These are phyloP conservation scores for Andrena cerasifolii DNA, from an alignment of 1,140 invertebrate genomes.

Conservation along the genomic window DNA sequence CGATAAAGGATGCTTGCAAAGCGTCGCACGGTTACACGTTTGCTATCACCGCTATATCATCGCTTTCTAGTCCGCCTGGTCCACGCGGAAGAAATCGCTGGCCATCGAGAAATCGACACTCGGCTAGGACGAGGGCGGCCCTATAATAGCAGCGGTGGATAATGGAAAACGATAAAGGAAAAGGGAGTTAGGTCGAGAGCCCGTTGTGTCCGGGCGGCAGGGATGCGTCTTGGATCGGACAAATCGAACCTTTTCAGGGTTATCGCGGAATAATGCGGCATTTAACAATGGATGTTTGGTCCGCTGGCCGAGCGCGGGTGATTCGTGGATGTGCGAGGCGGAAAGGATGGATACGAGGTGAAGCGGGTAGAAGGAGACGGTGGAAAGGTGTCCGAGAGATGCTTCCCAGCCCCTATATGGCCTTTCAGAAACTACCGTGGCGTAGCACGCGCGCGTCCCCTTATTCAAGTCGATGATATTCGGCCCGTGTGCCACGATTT, in stretches of 20 bases:
- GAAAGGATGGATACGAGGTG: constrained; percentile 36
- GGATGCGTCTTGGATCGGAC: constrained; percentile 45
- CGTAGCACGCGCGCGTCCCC: constrained; percentile 63
- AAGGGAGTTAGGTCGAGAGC: neutral
- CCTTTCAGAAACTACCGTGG: constrained; percentile 62
- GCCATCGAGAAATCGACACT: neutral
- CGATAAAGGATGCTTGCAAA: constrained; percentile 13
- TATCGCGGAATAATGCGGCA: constrained; percentile 72
- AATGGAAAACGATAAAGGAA: constrained; percentile 46
- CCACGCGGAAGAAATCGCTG: neutral
- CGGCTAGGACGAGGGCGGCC: neutral
- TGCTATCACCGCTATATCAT: too few relatives aligned
- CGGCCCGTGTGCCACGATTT: constrained; percentile 52
- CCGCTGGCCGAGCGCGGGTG: constrained; percentile 11
- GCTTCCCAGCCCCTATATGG: constrained; percentile 19
- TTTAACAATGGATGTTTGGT: constrained; percentile 73
- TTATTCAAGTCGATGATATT: constrained; percentile 74
- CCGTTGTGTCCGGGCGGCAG: neutral
- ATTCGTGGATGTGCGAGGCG: neutral
- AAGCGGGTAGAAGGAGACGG: constrained; percentile 15
- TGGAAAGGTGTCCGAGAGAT: neutral
- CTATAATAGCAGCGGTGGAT: constrained; percentile 25
- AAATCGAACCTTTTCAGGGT: constrained; percentile 73
- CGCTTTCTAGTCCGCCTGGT: neutral
- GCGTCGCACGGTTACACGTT: neutral